These are phyloP conservation scores for Circaetus cinerascens DNA, from an alignment of 2,113 vertebrate species.

Conservation along the genomic window DNA sequence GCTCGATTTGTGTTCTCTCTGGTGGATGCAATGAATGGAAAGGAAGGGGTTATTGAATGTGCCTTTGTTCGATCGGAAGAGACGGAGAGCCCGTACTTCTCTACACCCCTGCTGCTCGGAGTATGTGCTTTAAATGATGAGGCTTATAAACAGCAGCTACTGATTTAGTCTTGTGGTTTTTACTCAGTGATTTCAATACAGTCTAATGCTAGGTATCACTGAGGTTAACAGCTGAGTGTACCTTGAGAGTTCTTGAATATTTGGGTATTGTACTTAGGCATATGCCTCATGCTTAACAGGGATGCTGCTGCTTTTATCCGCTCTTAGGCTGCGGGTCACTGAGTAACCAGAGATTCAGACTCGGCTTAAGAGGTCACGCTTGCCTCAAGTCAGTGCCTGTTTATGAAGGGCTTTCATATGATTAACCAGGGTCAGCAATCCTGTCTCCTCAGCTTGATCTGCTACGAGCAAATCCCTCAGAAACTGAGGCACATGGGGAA, in stretches of 20 bases:
- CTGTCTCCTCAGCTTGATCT: background rate
- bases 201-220: background rate
- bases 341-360: background rate
- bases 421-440: background rate
- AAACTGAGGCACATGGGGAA: background rate
- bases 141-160: background rate
- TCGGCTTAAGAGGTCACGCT: background rate
- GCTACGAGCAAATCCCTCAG: background rate
- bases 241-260: background rate
- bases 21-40: conserved; percentile 92
- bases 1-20: conserved; percentile 95
- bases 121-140: conserved; percentile 44
- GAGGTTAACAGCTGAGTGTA: background rate
- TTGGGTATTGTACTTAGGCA: background rate
- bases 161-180: background rate
- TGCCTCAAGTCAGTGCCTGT: background rate
- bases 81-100: conserved; percentile 93
- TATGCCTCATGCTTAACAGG: background rate
- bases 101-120: conserved; percentile 92
- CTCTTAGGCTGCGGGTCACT: background rate
- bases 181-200: background rate
- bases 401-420: background rate
- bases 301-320: background rate
- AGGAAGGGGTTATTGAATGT: conserved; percentile 93
- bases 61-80: conserved; percentile 89